A percentile compares a stretch with the other conserved stretches of the same genome.
Conservation (phyloP, 2,113 vertebrate genomes). For the Polypterus senegalus region DNA sequence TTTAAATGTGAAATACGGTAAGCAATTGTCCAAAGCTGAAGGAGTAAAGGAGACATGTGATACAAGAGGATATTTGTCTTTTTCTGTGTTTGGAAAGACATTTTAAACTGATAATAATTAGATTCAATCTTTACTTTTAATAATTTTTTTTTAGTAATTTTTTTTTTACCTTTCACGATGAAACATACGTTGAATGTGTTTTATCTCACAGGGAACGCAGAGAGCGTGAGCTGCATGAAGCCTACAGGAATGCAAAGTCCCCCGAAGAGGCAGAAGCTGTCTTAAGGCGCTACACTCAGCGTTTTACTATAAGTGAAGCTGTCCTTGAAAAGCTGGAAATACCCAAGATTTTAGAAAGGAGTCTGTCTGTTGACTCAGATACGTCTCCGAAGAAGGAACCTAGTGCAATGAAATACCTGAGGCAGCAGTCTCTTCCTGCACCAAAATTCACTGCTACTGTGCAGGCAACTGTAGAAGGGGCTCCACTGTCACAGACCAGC, state of each 20-base stretch:
- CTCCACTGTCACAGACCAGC: constrained; percentile 37
- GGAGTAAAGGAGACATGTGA: too few species aligned
- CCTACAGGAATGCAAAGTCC: constrained; percentile 65
- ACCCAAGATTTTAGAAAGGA: constrained; percentile 85
- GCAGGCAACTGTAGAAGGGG: constrained; percentile 66
- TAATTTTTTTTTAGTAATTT: too few species aligned
- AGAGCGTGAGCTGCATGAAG: constrained; percentile 73
- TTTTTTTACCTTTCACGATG: not conserved
- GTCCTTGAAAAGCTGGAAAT: constrained; percentile 81
- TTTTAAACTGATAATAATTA: too few species aligned
- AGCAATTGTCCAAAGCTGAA: too few species aligned
- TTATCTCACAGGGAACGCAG: constrained; percentile 57
- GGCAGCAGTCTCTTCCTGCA: constrained; percentile 76
- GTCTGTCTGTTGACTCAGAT: constrained; percentile 77
- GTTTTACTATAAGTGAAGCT: constrained; percentile 89
- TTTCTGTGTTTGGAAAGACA: too few species aligned
- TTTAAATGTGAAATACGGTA: too few species aligned
- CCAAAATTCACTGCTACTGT: constrained; percentile 85
- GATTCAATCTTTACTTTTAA: too few species aligned
- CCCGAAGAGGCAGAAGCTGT: constrained; percentile 76
- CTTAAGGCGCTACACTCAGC: constrained; percentile 79
- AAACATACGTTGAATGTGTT: not conserved
- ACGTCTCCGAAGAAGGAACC: constrained; percentile 41
- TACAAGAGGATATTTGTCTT: too few species aligned
- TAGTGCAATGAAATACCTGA: constrained; percentile 71